Percentiles rank a stretch among this genome's conserved stretches.
phyloP scores from a whole-genome alignment of 2,888 invertebrate genomes.

The Leptinotarsa peninsularis region DNA sequence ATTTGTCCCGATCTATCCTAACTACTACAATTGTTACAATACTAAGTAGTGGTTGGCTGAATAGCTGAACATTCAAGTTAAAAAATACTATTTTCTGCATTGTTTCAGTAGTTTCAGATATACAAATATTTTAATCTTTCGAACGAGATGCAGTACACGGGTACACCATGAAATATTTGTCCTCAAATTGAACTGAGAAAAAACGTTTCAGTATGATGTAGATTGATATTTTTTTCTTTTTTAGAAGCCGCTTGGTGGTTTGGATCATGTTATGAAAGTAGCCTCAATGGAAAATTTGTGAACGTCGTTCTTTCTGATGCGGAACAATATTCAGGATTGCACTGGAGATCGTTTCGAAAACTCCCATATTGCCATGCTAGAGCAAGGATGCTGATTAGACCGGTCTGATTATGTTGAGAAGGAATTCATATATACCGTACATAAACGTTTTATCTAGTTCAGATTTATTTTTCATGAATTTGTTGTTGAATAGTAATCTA shows the following conservation, averaged over 20 bases:
- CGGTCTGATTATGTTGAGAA: neutral
- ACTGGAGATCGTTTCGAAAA: constrained; percentile 25
- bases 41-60: too few species aligned
- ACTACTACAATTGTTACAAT: too few species aligned
- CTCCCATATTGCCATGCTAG: constrained; percentile 22
- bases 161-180: neutral
- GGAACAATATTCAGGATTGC: constrained; percentile 24
- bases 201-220: neutral
- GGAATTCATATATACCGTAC: too few species aligned
- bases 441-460: too few species aligned
- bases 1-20: too few species aligned
- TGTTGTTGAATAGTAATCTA: too few species aligned
- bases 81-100: too few species aligned
- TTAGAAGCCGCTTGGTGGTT: constrained; percentile 33
- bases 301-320: neutral
- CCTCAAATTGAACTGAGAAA: neutral
- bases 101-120: too few species aligned
- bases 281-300: constrained; percentile 31
- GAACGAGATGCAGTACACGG: too few species aligned
- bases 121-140: too few species aligned
- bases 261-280: constrained; percentile 28
- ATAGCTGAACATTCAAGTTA: too few species aligned
- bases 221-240: neutral
- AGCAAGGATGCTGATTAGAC: constrained; percentile 30
- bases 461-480: too few species aligned